These are phyloP conservation scores for Bedellia somnulentella DNA, from an alignment of 2,888 invertebrate species.

Conservation along the genomic window DNA sequence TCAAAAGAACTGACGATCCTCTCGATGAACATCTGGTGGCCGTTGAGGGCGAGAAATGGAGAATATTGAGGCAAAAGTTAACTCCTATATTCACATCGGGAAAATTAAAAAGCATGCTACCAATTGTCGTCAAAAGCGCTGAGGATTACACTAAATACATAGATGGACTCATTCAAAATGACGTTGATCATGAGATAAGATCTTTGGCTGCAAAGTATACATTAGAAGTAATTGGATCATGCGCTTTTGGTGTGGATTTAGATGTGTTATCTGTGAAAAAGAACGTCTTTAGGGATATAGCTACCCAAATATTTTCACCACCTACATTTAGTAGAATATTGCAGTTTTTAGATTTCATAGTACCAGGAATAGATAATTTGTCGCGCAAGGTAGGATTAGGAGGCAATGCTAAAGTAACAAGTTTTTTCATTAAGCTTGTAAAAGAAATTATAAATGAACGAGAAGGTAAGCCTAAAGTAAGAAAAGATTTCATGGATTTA, in stretches of 20 bases:
- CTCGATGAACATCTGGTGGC: constrained; percentile 4
- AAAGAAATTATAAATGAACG: constrained; percentile 9
- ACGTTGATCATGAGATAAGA: neutral
- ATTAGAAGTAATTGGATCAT: neutral
- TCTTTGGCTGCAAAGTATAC: neutral
- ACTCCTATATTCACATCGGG: constrained; percentile 6
- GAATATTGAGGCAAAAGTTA: constrained; percentile 4
- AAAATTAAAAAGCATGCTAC: constrained; percentile 6
- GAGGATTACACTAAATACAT: neutral
- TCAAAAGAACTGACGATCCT: constrained; percentile 3
- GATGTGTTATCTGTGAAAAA: constrained; percentile 1
- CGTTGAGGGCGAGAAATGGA: constrained; percentile 6
- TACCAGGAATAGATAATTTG: constrained; percentile 3
- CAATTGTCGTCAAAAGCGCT: constrained; percentile 1
- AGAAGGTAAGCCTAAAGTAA: constrained; percentile 3
- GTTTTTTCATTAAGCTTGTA: constrained; percentile 10
- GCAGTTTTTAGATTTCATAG: constrained; percentile 1
- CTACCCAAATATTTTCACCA: constrained; percentile 1
- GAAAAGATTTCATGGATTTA: constrained; percentile 12
- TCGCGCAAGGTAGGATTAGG: too few species aligned
- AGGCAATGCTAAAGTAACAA: neutral
- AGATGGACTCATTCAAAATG: neutral
- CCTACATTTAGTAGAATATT: neutral
- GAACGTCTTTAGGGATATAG: constrained; percentile 3
- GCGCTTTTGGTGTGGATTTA: constrained; percentile 3